Base-by-base conservation (phyloP, 1,140 invertebrate species). In the Cyclargus thomasi region DNA sequence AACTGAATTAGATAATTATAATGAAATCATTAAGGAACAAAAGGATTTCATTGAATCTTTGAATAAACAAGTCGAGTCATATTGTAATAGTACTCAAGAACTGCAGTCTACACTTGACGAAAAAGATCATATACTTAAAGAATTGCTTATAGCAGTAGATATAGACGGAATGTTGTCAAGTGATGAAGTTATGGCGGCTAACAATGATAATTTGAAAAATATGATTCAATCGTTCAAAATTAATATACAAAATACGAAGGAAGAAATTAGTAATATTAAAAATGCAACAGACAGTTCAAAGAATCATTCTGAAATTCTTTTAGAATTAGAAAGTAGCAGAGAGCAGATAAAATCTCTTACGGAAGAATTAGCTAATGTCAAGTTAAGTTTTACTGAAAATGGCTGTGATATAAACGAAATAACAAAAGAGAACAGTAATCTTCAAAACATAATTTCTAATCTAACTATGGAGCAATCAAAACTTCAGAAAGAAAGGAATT, bases 141-240 rank as follows among this genome's bases (percentile, higher is more conserved):
- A 78, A 8, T 70, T 68, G 53, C 62, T 83, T 35, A 72, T 71
- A 67, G 79, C 83, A 16, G 70, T 16, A 55, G 63, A 76, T 53
- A 59, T 88, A 57, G 76, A 83, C 69, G 70, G 62, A 35, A 80
- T 90, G 76, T 74, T 87, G 53, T 68, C 68, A 11, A 84, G 80
- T 65, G 87, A 90, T 77, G 77, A 85, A 70, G 75, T 77, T 16
- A 76, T 85, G 67, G 76, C 84, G 55, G 76, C 83, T n/a, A 90
- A 83, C 72, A 86, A 86, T 69, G 85, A 88, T 71, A 88, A 90
- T 69, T 79, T 90, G 55, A 80, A 74, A 68, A 88, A 87, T 70
- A 76, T 87, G 62, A 79, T 85, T 63, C 72, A 79, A 7, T 76
- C 76, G 20, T 74, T 87, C 23, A 83, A 85, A 74, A 69, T 87